Percentiles rank a stretch among this genome's conserved stretches.
Evolutionary conservation across 2,888 invertebrate genomes (phyloP).

Genomic region (Flexamia atlantica): DNA sequence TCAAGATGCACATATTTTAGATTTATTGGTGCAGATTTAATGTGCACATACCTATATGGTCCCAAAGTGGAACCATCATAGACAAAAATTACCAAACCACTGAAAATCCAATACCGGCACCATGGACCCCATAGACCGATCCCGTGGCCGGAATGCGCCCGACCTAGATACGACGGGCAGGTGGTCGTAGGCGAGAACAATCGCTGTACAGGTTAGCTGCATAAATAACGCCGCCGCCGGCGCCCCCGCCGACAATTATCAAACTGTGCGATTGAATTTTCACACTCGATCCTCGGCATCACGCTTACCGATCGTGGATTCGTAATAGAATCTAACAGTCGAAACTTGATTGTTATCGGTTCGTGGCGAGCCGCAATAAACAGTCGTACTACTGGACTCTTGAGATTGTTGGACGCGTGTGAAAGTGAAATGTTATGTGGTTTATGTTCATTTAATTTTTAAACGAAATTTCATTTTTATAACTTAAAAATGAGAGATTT

Average conservation of each 20-base stretch:
- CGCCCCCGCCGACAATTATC: slow-evolving; percentile 18
- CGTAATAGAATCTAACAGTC: slow-evolving; percentile 3
- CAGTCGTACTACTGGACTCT: too few relatives aligned
- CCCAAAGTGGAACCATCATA: too few relatives aligned
- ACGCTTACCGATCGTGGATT: slow-evolving; percentile 13
- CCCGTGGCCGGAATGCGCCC: slow-evolving; percentile 13
- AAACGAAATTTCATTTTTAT: too few relatives aligned
- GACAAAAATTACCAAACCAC: too few relatives aligned
- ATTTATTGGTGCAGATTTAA: too few relatives aligned
- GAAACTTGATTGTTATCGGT: background rate
- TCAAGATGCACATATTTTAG: too few relatives aligned
- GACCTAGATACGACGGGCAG: slow-evolving; percentile 38
- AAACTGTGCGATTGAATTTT: slow-evolving; percentile 54
- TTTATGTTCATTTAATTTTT: too few relatives aligned
- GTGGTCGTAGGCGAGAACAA: slow-evolving; percentile 31
- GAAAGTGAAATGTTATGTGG: too few relatives aligned
- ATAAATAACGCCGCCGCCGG: slow-evolving; percentile 23
- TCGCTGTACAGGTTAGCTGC: background rate
- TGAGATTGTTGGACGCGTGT: too few relatives aligned
- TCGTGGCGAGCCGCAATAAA: background rate
- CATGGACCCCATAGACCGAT: background rate
- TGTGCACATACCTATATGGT: too few relatives aligned
- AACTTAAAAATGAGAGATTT: too few relatives aligned
- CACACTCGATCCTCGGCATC: slow-evolving; percentile 28
- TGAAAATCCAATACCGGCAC: background rate